phyloP scores from a whole-genome alignment of 2,888 invertebrate genomes.

The Tetheella fluctuosa region DNA sequence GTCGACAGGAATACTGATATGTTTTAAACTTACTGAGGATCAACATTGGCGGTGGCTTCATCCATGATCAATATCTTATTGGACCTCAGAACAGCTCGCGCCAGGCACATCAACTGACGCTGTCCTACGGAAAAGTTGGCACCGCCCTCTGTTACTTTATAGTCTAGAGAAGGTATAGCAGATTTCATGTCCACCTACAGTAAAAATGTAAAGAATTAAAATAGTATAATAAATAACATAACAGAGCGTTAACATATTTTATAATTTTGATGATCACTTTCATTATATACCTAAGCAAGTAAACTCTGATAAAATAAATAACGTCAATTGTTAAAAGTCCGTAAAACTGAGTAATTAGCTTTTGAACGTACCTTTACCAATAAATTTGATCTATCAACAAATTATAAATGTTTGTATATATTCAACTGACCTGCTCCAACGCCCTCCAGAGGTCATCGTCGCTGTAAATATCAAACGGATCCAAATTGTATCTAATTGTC shows the following conservation, averaged over 20 bases:
- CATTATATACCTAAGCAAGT: no score
- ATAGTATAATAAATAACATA: constrained; percentile 7
- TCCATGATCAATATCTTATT: constrained; percentile 94
- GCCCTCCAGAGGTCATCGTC: constrained; percentile 89
- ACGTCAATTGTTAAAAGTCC: no score
- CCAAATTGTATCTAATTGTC: constrained; percentile 89
- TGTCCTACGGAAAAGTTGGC: constrained; percentile 95
- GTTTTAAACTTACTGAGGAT: constrained; percentile 86
- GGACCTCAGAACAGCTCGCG: constrained; percentile 92
- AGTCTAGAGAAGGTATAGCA: constrained; percentile 86
- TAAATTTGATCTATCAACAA: background rate
- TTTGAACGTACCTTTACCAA: no score
- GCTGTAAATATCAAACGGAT: constrained; percentile 88
- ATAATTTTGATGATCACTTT: no score
- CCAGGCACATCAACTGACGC: constrained; percentile 94
- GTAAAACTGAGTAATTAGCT: no score
- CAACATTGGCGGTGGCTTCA: constrained; percentile 97
- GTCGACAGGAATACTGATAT: background rate
- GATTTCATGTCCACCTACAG: constrained; percentile 89
- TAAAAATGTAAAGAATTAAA: constrained; percentile 24
- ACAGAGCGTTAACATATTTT: background rate
- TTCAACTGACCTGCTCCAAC: constrained; percentile 85
- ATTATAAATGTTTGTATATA: background rate
- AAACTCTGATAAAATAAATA: background rate
- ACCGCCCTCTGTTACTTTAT: constrained; percentile 89